These are phyloP conservation scores for Drosophila burlai DNA, from an alignment of 1,140 invertebrate genomes.

Conservation along the genomic window DNA sequence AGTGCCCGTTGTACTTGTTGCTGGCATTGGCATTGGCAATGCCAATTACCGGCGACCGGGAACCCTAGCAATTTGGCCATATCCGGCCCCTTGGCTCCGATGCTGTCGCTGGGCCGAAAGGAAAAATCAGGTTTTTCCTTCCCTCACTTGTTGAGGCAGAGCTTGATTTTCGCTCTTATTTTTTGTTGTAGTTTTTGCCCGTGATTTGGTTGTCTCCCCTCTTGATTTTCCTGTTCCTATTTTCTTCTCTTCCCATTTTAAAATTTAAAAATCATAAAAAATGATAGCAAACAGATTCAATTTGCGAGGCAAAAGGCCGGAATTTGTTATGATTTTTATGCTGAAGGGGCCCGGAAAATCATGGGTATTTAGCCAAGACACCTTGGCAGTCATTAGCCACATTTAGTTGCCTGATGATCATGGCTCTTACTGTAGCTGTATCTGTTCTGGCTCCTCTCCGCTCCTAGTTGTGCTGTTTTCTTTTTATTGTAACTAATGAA, in stretches of 20 bases:
- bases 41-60: constrained; percentile 76
- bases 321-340: constrained; percentile 38
- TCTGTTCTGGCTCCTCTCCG: constrained; percentile 14
- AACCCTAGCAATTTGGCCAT: constrained; percentile 83
- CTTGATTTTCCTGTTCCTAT: constrained; percentile 40
- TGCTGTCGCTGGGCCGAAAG: constrained; percentile 59
- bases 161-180: constrained; percentile 62
- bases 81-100: constrained; percentile 74
- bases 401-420: constrained; percentile 67
- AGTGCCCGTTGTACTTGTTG: constrained; percentile 31
- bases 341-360: constrained; percentile 17
- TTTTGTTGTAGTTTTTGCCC: constrained; percentile 25
- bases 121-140: constrained; percentile 76
- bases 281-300: constrained; percentile 42
- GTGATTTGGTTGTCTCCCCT: constrained; percentile 56
- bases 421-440: constrained; percentile 40
- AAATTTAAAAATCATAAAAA: constrained; percentile 49
- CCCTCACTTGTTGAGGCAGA: constrained; percentile 51
- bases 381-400: constrained; percentile 70
- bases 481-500: constrained; percentile 75
- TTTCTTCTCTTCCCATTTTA: not conserved
- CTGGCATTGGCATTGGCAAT: constrained; percentile 67
- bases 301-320: constrained; percentile 27
- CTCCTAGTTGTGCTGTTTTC: constrained; percentile 6
- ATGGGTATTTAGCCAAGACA: constrained; percentile 55